Evolutionary conservation across 2,888 invertebrate species (phyloP), one percentile per base, ranked within the genome.

Genomic region (Eustalomyia histrio): DNA sequence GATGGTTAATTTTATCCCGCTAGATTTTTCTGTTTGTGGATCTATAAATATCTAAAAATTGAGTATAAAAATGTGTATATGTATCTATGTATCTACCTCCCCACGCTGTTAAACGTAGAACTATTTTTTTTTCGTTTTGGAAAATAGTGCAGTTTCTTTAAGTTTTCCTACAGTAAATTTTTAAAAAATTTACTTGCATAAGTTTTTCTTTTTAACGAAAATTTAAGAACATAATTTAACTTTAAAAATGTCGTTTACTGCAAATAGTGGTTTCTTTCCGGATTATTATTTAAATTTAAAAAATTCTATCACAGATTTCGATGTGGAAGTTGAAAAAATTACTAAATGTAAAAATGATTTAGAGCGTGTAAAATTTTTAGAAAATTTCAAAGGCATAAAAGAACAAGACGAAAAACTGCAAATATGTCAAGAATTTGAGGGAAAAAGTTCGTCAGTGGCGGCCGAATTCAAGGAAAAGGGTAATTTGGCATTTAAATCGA

Each of bases 401-500:
- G 84, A 88, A 86, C 87, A 91, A 84, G 85, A 89, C 88, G 86
- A 92, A 86, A 89, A 92, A 83, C 84, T 94, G 88, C 90, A 92
- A 89, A 90, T 92, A 89, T 87, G 90, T 86, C 87, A 90, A 82
- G 87, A 92, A 88, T 89, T 90, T 89, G 83, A 86, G 80, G 87
- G 92, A 86, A 91, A 96, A 89, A 92, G 92, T 88, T 87, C 91
- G 8, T 91, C 92, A 74, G 91, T 92, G 85, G 94, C 95, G 9
- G 91, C 92, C n/a, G 90, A 91, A 79, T 90, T 93, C 43, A 96
- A 96, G 90, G 92, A 93, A 84, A 92, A 92, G 76, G 97, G 96
- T 3, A 96, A 96, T 86, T 91, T 92, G 79, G 93, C 93, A 6
- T 97, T 96, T 85, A 94, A 94, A 84, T 93, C 92, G 84, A 94